These are phyloP conservation scores for Euproctis similis DNA, from an alignment of 2,888 invertebrate genomes.

Conservation along the genomic window DNA sequence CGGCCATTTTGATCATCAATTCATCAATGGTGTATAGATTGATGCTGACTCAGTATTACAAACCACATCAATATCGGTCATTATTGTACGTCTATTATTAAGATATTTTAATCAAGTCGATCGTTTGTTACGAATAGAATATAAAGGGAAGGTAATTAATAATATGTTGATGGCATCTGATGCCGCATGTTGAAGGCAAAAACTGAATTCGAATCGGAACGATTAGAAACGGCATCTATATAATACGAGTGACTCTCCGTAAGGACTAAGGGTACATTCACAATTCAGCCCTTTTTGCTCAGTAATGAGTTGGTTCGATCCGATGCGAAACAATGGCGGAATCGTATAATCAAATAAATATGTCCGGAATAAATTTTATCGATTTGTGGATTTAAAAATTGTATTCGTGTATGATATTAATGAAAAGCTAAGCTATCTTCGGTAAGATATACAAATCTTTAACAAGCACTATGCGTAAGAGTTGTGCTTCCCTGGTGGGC, in stretches of 20 bases:
- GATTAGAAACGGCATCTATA: conserved; percentile 66
- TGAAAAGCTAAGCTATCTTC: too few species aligned
- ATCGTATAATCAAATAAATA: conserved; percentile 28
- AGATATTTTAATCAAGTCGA: conserved; percentile 73
- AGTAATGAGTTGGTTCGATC: conserved; percentile 45
- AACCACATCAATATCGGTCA: conserved; percentile 40
- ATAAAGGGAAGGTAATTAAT: conserved; percentile 74
- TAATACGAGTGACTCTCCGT: conserved; percentile 50
- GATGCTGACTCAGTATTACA: conserved; percentile 38
- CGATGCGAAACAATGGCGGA: conserved; percentile 33
- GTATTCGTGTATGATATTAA: too few species aligned
- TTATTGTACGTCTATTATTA: conserved; percentile 62
- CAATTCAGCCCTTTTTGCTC: conserved; percentile 62
- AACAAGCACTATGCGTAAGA: too few species aligned
- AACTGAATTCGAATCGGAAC: conserved; percentile 62
- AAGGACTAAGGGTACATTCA: too few species aligned
- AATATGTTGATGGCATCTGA: conserved; percentile 48
- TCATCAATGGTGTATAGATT: conserved; percentile 4
- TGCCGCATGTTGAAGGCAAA: conserved; percentile 70
- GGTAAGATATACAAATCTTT: too few species aligned
- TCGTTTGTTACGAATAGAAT: conserved; percentile 60
- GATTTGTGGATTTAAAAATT: too few species aligned
- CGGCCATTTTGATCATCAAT: too few species aligned
- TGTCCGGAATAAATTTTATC: conserved; percentile 31
- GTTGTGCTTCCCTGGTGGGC: too few species aligned